phyloP scores from a whole-genome alignment of 2,113 vertebrate genomes.

The Marcusenius ussheri region DNA sequence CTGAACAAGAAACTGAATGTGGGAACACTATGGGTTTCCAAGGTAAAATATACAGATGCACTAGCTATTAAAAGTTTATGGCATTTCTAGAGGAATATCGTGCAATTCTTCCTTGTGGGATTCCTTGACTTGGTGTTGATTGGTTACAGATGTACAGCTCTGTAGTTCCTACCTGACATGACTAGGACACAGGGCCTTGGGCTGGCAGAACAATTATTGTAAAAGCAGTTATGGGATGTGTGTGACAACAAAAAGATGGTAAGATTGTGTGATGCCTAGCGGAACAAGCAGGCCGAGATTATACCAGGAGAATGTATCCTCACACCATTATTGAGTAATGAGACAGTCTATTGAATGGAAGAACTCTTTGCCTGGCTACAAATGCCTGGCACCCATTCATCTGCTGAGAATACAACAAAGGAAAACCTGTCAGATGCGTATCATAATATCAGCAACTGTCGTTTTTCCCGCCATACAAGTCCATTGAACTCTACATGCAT shows the following conservation, averaged over 20 bases:
- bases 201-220: neutral
- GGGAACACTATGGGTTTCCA: neutral
- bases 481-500: neutral
- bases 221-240: neutral
- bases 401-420: neutral
- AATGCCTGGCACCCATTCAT: slow-evolving; percentile 1
- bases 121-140: neutral
- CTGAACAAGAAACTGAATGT: neutral
- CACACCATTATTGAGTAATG: neutral
- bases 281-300: neutral
- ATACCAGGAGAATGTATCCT: neutral
- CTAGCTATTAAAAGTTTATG: neutral
- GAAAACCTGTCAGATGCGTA: neutral
- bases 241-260: neutral
- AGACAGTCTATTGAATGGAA: neutral
- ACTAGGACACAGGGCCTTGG: neutral
- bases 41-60: neutral
- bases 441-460: slow-evolving; percentile 8
- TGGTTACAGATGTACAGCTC: neutral
- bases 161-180: neutral
- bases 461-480: neutral
- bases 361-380: neutral
- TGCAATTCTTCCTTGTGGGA: neutral
- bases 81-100: neutral
- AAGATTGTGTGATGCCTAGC: neutral